Evolutionary conservation across 2,888 invertebrate species (phyloP), one percentile per base, ranked within the genome.

Genomic region (Rhimphoctona megacephalus): DNA sequence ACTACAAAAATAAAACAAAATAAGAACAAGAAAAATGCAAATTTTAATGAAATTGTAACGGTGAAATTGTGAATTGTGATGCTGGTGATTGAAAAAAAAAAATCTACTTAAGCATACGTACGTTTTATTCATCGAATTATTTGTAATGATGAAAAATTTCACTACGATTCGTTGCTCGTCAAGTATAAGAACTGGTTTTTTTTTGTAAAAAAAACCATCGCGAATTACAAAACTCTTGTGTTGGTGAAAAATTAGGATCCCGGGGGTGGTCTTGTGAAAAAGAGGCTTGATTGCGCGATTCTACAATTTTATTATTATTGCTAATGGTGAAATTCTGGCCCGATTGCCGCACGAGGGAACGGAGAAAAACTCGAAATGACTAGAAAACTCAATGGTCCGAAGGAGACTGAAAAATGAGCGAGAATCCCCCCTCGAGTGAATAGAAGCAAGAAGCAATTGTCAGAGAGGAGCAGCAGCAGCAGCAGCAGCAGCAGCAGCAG

Each of bases 1-100:
- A 89, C 91, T 92, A 85, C 6, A 14, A 76, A 72, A 79, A 77
- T 43, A 49, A 85, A 66, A 66, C 19, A 14, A 81, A 73, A 46
- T 25, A 30, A 74, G 36, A 39, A 61, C 43, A 52, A 54, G 77
- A 19, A 78, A 83, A 70, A 49, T 14, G 33, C 70, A 73, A 79
- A 73, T 64, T 17, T 57, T 19, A 70, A 72, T 64, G 14, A 77
- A 30, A 52, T 22, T 11, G 7, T 4, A n/a, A 14, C n/a, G n/a
- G n/a, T n/a, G 9, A 11, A 22, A 4, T 6, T 54, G 9, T 25
- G 64, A 52, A 36, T 19, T 19, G 73, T 36, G n/a, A 3, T 2
- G 54, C 11, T 36, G 7, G 36, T 57, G 22, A 83, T 82, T 82
- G 70, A 77, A 57, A 64, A 81, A 80, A 43, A 74, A 54, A 14